Conservation (phyloP, 2,113 vertebrate species). For the Crocuta crocuta region DNA sequence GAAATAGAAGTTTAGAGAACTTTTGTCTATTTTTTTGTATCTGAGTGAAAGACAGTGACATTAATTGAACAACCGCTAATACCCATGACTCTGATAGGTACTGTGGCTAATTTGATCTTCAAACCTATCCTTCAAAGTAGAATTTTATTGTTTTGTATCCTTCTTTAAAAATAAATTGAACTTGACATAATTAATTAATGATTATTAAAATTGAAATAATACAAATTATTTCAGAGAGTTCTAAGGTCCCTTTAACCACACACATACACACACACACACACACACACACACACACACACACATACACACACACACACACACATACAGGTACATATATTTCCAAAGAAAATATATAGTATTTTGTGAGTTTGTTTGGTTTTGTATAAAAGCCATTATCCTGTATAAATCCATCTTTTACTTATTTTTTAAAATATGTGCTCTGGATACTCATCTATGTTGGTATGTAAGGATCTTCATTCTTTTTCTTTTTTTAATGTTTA, state of each 20-base stretch:
- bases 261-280: background rate
- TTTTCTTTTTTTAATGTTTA: background rate
- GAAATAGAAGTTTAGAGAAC: background rate
- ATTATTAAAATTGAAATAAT: background rate
- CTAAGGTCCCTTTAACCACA: background rate
- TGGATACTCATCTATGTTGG: background rate
- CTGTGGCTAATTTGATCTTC: background rate
- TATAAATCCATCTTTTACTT: background rate
- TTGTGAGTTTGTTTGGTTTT: background rate
- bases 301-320: background rate
- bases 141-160: background rate
- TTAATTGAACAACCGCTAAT: background rate
- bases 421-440: background rate
- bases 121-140: background rate
- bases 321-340: background rate
- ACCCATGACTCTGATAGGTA: background rate
- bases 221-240: background rate
- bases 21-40: background rate
- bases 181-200: background rate
- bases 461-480: background rate
- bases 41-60: background rate
- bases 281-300: background rate
- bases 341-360: background rate
- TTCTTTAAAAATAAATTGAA: background rate
- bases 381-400: background rate